A percentile compares a stretch with the other conserved stretches of the same genome.
Conservation (phyloP, 2,797 vertebrate species). For the Sebastes itinus region DNA sequence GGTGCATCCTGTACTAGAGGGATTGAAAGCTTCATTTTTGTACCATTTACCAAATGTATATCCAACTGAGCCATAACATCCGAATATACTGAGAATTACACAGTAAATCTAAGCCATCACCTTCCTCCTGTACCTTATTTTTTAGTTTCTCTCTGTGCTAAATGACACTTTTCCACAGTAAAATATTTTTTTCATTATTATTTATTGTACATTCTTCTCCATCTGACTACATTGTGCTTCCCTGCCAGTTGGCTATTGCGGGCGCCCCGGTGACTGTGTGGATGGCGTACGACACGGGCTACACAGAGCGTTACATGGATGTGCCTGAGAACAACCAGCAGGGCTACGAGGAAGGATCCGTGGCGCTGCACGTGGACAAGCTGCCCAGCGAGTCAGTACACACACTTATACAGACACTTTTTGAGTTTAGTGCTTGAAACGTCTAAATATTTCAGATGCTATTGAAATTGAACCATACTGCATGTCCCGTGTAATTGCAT, state of each 20-base stretch:
- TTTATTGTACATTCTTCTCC: neutral
- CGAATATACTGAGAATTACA: neutral
- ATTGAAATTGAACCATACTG: neutral
- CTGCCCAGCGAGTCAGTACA: conserved; percentile 94
- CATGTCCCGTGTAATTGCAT: neutral
- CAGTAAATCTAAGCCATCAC: neutral
- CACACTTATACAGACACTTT: neutral
- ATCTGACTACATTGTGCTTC: conserved; percentile 7
- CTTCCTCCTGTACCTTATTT: neutral
- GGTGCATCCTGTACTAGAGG: neutral
- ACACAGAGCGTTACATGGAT: conserved; percentile 98
- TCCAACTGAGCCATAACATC: neutral
- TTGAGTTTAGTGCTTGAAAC: neutral
- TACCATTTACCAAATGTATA: neutral
- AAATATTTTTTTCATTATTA: fast-evolving
- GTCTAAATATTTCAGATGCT: neutral
- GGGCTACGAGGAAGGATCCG: conserved; percentile 96
- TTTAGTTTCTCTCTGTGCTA: neutral
- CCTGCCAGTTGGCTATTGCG: conserved; percentile 91
- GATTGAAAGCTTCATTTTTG: neutral
- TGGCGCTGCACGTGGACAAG: conserved; percentile 96
- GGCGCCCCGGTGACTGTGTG: conserved; percentile 97
- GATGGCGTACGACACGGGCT: conserved; percentile 98
- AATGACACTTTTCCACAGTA: neutral
- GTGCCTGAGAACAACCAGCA: conserved; percentile 96